Evolutionary conservation across 2,888 invertebrate species (phyloP).

Genomic region (Melinaea marsaeus): DNA sequence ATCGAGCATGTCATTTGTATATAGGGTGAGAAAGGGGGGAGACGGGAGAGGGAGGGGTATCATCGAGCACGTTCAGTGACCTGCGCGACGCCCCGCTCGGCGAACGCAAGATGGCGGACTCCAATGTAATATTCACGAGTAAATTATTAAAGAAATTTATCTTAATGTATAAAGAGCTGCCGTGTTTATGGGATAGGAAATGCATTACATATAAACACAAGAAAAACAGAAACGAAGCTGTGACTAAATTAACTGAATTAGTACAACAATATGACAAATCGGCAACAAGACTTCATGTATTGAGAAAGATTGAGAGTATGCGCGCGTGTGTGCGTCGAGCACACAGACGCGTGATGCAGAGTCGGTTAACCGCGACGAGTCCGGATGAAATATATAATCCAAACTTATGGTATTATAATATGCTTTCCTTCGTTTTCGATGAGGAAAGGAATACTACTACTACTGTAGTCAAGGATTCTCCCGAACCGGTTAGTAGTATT

Average conservation of each 20-base stretch:
- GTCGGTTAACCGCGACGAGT: conserved; percentile 41
- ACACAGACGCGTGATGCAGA: conserved; percentile 53
- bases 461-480: conserved; percentile 24
- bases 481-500: conserved; percentile 20
- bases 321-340: conserved; percentile 66
- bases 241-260: conserved; percentile 55
- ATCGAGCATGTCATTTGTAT: conserved; percentile 18
- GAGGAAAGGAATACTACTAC: conserved; percentile 35
- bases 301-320: conserved; percentile 67
- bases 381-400: conserved; percentile 55
- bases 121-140: conserved; percentile 55
- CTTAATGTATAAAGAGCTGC: conserved; percentile 49
- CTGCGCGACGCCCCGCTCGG: conserved; percentile 62
- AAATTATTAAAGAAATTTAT: conserved; percentile 59
- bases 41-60: conserved; percentile 22
- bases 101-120: conserved; percentile 49
- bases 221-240: conserved; percentile 53
- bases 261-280: conserved; percentile 58
- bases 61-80: conserved; percentile 46
- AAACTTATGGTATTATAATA: conserved; percentile 61
- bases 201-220: conserved; percentile 54
- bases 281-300: conserved; percentile 62
- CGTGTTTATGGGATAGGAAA: conserved; percentile 60
- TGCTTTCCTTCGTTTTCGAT: conserved; percentile 50
- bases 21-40: conserved; percentile 11